Base-by-base conservation (phyloP, 2,797 vertebrate species). In the Cichlasoma orientale region DNA sequence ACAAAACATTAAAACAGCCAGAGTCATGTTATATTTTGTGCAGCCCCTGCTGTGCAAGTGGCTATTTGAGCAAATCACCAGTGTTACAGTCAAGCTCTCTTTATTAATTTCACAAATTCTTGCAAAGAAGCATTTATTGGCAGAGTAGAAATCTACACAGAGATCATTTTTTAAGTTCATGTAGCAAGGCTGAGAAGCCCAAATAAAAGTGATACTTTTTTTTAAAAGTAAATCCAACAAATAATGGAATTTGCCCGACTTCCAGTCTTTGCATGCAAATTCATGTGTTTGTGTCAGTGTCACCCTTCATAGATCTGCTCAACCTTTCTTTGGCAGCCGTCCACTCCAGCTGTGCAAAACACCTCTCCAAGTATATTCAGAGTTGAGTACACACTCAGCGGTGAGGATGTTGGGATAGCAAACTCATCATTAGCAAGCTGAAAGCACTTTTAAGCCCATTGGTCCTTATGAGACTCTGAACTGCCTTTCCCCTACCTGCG, bases 391-490 rank as follows among this genome's bases (percentile, higher is more conserved):
- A 38, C 78, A 83, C 75, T 88, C 80, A 21, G 81, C 44, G 61
- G 57, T 1, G 61, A 81, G 63, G 56, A 85, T 85, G 85, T 79
- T 74, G 71, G 56, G 69, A 74, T 80, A 84, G 80, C 77, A 50
- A 75, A 72, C 82, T 86, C 84, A 86, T 89, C 80, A 83, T 90
- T 84, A 83, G 77, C 80, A 36, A 56, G 36, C 84, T 84, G 82
- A 86, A 87, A 89, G 78, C 88, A 84, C 86, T 91, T 92, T 88
- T 56, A 88, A 87, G 86, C 85, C 82, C 78, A 59, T 59, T 44
- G 19, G 56, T 68, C 78, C 85, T 78, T 50, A 21, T 78, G 90
- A 89, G 89, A 50, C 63, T 52, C 44, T 68, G 63, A 68, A 87
- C 77, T 58, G 85, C 85, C 69, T 83, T 72, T 83, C 89, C 77